Conservation (phyloP, 2,888 invertebrate genomes). For the Aethes cnicana region DNA sequence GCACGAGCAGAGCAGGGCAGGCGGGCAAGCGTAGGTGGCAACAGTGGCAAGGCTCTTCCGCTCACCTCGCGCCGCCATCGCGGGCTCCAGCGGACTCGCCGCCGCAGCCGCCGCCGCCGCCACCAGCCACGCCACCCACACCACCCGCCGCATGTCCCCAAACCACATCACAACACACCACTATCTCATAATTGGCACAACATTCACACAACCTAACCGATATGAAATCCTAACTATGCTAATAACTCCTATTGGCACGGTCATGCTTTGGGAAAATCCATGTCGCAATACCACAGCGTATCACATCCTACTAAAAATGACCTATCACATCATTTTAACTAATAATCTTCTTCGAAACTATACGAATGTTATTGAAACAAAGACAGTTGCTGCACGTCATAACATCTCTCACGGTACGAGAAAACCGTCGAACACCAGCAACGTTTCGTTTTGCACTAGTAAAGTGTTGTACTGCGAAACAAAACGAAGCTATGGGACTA, state of each 20-base stretch:
- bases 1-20: slow-evolving; percentile 35
- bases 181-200: slow-evolving; percentile 82
- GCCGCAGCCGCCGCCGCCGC: slow-evolving; percentile 63
- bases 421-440: slow-evolving; percentile 47
- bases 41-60: slow-evolving; percentile 65
- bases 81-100: slow-evolving; percentile 73
- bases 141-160: slow-evolving; percentile 80
- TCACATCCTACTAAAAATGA: slow-evolving; percentile 47
- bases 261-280: slow-evolving; percentile 77
- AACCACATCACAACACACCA: slow-evolving; percentile 81
- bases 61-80: slow-evolving; percentile 72
- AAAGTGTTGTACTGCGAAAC: slow-evolving; percentile 31
- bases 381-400: slow-evolving; percentile 80
- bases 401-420: slow-evolving; percentile 70
- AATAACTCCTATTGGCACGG: slow-evolving; percentile 76
- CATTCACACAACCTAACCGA: slow-evolving; percentile 79
- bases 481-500: slow-evolving; percentile 12
- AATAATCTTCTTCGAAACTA: slow-evolving; percentile 52
- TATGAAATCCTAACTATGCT: slow-evolving; percentile 78
- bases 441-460: slow-evolving; percentile 56
- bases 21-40: slow-evolving; percentile 57
- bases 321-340: slow-evolving; percentile 67
- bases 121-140: slow-evolving; percentile 71
- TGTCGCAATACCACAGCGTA: slow-evolving; percentile 56
- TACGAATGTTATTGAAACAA: slow-evolving; percentile 71